Evolutionary conservation across 2,888 invertebrate species (phyloP), one percentile per base, ranked within the genome.

Genomic region (Agrotis puta): DNA sequence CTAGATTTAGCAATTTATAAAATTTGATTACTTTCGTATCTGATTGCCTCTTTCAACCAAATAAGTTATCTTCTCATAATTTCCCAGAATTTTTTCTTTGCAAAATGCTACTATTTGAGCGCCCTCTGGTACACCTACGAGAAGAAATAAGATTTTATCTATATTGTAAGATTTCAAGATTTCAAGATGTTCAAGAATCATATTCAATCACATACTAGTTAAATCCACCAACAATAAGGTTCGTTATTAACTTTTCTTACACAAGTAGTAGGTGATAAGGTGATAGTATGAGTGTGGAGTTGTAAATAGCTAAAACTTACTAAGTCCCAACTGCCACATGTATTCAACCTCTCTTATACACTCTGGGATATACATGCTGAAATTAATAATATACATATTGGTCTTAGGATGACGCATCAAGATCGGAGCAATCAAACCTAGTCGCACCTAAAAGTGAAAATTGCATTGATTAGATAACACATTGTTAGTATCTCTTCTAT

Each of bases 301-400:
- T 20, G 5, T 14, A 24, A 56, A 45, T 27, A 22, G 20, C 33
- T 22, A 47, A 18, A 65, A 90, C 93, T 93, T 92, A 97, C 97
- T 93, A 61, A 98, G 93, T 50, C 97, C 97, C 74, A 98, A 94
- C 90, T 98, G 98, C 92, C 97, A 97, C 97, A 98, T 98, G 86
- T 98, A 97, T 88, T 98, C 98, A 0, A 98, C 97, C 94, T 98
- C 98, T 77, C 97, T 96, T 56, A 98, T 98, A 63, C 98, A 97
- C 92, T 98, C 98, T 2, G 94, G 93, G 64, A 98, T 97, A 64
- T 97, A 97, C 2, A 97, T 95, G 90, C 98, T 98, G 85, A 98
- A 98, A 91, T 98, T 98, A 0, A 98, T 96, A 2, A 96, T 93
- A 77, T 97, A 97, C 86, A 97, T 95, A 84, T 97, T 97, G 0